Conservation (phyloP, 2,888 invertebrate genomes). For the Platycnemis pennipes region DNA sequence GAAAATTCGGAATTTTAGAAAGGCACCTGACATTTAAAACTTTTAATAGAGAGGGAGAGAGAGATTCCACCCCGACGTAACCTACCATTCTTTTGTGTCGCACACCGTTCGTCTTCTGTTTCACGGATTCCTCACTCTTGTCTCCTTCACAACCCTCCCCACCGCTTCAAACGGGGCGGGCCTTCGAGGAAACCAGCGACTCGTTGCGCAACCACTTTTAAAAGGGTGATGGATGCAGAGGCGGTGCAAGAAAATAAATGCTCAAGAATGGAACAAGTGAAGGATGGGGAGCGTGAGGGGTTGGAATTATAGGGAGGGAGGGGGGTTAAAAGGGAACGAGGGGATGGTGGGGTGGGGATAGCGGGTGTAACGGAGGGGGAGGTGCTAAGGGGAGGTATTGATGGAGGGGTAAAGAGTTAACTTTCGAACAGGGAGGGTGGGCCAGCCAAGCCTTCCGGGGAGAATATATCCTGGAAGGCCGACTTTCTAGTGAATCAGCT, state of each 20-base stretch:
- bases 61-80: background rate
- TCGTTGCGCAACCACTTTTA: constrained; percentile 21
- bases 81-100: background rate
- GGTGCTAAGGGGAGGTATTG: background rate
- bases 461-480: constrained; percentile 11
- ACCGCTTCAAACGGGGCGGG: background rate
- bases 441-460: background rate
- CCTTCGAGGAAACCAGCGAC: background rate
- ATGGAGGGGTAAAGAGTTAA: constrained; percentile 30
- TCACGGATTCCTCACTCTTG: background rate
- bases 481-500: constrained; percentile 52
- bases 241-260: background rate
- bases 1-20: constrained; percentile 28
- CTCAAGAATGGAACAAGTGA: constrained; percentile 19
- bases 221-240: background rate
- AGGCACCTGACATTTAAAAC: constrained; percentile 2
- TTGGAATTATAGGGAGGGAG: background rate
- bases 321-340: constrained; percentile 20
- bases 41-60: no score
- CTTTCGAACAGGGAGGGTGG: constrained; percentile 41
- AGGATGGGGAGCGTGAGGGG: background rate
- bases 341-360: background rate
- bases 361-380: background rate
- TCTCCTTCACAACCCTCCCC: background rate
- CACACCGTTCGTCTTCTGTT: background rate